Conservation (phyloP, 1,140 invertebrate species). For the Ceratina calcarata region DNA sequence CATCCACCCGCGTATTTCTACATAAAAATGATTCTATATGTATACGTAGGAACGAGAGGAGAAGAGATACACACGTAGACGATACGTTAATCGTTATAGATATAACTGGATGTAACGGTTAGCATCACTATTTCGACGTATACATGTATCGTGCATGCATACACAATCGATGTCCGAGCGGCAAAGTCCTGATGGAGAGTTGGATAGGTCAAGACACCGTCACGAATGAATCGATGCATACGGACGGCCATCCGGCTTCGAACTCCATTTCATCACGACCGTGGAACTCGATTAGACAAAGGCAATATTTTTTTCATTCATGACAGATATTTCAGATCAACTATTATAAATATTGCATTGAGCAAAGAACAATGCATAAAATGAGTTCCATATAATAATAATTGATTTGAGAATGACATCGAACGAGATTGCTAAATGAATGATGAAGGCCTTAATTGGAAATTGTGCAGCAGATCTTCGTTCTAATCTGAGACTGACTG, state of each 20-base stretch:
- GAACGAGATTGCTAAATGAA: not conserved
- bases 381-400: no score
- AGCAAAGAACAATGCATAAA: no score
- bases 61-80: not conserved
- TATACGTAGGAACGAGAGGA: not conserved
- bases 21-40: no score
- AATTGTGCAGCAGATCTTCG: no score
- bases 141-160: not conserved
- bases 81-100: conserved; percentile 3
- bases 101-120: conserved; percentile 29
- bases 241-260: conserved; percentile 18
- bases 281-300: no score
- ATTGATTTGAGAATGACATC: no score
- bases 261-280: conserved; percentile 32
- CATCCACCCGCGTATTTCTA: not conserved
- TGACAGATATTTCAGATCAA: not conserved
- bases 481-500: not conserved
- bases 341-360: not conserved
- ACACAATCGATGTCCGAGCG: not conserved
- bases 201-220: conserved; percentile 52
- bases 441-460: not conserved
- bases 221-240: conserved; percentile 46
- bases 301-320: conserved; percentile 14
- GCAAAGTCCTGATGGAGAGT: conserved; percentile 41
- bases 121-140: not conserved